phyloP scores from a whole-genome alignment of 2,888 invertebrate species.

The Pristionchus japonicus region DNA sequence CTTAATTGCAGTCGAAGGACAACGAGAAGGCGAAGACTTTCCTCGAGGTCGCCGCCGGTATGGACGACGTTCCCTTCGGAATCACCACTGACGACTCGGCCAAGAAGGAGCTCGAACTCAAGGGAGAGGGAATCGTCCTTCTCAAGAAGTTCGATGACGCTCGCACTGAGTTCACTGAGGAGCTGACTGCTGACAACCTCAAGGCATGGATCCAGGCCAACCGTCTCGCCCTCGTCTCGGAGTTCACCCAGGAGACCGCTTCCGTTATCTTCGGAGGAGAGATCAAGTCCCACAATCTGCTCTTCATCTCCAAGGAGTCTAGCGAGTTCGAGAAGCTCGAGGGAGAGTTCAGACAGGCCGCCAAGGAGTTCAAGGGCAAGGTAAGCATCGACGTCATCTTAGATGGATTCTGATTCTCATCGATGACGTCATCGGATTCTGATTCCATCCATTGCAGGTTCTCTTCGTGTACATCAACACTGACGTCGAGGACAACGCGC shows the following conservation, averaged over 20 bases:
- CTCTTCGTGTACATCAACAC: slow-evolving; percentile 95
- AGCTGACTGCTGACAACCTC: slow-evolving; percentile 57
- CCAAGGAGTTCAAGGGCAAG: slow-evolving; percentile 90
- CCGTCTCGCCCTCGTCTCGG: slow-evolving; percentile 74
- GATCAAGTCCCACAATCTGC: slow-evolving; percentile 93
- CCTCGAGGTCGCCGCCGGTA: slow-evolving; percentile 84
- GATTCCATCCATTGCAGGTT: slow-evolving; percentile 79
- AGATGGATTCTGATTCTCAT: slow-evolving; percentile 74
- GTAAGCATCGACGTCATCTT: slow-evolving; percentile 74
- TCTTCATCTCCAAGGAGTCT: slow-evolving; percentile 91
- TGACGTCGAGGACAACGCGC: slow-evolving; percentile 93
- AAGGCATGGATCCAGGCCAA: slow-evolving; percentile 74
- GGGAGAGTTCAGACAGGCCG: slow-evolving; percentile 86
- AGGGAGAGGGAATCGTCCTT: slow-evolving; percentile 85
- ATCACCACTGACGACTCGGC: slow-evolving; percentile 87
- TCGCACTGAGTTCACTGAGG: slow-evolving; percentile 69
- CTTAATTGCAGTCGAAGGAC: slow-evolving; percentile 81
- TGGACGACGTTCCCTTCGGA: slow-evolving; percentile 92
- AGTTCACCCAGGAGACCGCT: slow-evolving; percentile 82
- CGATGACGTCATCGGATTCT: neutral
- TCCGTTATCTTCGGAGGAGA: slow-evolving; percentile 98
- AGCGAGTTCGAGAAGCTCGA: slow-evolving; percentile 87
- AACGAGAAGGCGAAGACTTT: slow-evolving; percentile 88
- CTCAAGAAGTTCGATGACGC: slow-evolving; percentile 83
- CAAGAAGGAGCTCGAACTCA: slow-evolving; percentile 85